A percentile compares a stretch with the other conserved stretches of the same genome.
phyloP scores from a whole-genome alignment of 2,113 vertebrate species.

The Grallaria varia region DNA sequence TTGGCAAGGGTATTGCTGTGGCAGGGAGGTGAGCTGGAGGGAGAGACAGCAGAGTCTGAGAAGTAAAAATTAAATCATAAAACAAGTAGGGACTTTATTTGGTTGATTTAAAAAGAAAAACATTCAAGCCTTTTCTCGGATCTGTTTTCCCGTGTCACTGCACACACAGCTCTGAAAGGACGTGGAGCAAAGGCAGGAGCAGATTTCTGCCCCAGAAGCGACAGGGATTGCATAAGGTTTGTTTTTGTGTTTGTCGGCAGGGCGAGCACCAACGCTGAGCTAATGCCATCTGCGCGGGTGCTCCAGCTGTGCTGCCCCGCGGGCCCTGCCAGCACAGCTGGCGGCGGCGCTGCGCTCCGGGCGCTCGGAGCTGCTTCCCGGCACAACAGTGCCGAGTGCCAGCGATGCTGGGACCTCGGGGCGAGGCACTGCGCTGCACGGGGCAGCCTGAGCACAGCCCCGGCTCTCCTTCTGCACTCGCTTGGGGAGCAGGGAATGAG shows the following conservation, averaged over 20 bases:
- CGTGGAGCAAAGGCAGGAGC: neutral
- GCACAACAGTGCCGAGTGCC: accelerated
- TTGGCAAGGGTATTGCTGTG: neutral
- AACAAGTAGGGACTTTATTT: neutral
- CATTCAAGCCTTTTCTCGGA: neutral
- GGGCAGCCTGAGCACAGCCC: neutral
- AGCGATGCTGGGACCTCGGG: accelerated
- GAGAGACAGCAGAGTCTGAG: neutral
- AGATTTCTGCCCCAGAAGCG: neutral
- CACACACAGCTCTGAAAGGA: neutral
- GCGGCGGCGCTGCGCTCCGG: accelerated
- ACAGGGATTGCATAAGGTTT: neutral
- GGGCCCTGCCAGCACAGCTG: neutral
- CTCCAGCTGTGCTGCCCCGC: neutral
- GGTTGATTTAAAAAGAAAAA: neutral
- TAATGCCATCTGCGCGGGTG: neutral
- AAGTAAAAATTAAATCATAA: neutral
- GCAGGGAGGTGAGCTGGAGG: neutral
- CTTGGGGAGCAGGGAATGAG: neutral
- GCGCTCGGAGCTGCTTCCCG: accelerated
- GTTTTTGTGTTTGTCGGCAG: neutral
- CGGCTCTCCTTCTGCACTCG: accelerated
- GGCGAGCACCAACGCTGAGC: neutral
- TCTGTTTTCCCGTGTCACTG: neutral
- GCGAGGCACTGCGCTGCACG: accelerated